Percentiles rank a stretch among this genome's conserved stretches.
Conservation (phyloP, 2,797 vertebrate species). For the Morus bassanus region DNA sequence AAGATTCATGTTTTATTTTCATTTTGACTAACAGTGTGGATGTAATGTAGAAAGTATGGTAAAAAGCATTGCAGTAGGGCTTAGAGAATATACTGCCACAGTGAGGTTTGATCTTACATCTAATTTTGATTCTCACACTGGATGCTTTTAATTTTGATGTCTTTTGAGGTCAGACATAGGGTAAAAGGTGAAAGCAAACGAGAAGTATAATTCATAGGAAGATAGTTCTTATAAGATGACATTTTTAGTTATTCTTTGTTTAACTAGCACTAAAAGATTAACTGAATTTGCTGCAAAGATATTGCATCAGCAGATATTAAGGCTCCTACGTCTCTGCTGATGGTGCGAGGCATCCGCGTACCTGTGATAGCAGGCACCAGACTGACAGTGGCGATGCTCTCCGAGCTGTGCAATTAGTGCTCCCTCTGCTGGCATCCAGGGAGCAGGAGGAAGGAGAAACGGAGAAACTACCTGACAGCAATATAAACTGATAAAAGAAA, state of each 20-base stretch:
- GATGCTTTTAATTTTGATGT: background rate
- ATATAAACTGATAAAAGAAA: background rate
- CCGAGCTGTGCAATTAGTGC: background rate
- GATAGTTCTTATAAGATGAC: background rate
- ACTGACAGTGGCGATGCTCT: background rate
- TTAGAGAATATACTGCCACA: background rate
- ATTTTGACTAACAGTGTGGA: background rate
- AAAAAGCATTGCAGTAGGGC: background rate
- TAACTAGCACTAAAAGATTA: background rate
- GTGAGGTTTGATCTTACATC: background rate
- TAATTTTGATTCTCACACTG: background rate
- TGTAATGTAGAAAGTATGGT: background rate
- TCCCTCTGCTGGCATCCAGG: conserved; percentile 28
- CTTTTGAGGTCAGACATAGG: background rate
- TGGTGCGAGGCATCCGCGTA: rapidly evolving
- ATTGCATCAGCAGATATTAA: background rate
- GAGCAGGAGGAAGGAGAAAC: background rate
- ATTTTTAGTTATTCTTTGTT: background rate
- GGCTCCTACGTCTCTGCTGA: background rate
- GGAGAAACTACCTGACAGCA: background rate
- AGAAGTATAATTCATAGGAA: background rate
- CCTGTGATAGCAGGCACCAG: rapidly evolving
- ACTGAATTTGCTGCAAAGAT: background rate
- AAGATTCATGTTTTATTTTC: conserved; percentile 8
- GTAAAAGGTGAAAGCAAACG: background rate